Evolutionary conservation across 2,888 invertebrate species (phyloP), one percentile per base, ranked within the genome.

Genomic region (Cremastinae sp.): DNA sequence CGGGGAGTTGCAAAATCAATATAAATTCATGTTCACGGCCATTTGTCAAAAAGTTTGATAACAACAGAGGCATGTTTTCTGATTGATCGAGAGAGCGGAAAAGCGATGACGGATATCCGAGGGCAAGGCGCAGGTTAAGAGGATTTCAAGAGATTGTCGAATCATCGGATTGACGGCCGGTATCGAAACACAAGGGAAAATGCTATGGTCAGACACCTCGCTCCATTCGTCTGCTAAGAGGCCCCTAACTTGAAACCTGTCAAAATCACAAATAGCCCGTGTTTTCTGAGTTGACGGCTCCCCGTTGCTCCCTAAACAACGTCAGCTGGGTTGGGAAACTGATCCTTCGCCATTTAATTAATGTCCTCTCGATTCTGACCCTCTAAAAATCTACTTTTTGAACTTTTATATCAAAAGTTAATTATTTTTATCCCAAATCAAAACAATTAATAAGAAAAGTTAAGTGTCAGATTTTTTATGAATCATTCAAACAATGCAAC

Each of bases 211-310:
- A 76, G 79, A 80, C 53, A 61, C 47, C 61, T 43, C 66, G 64
- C 59, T 51, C 74, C 75, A 79, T 83, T 78, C 79, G 75, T 81
- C 81, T 81, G 68, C 66, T 58, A 73, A 22, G 28, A 58, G 69
- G 41, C 28, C 18, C 39, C 41, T 49, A 22, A 58, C 12, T 49
- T 35, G 43, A 16, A 49, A 51, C 43, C 78, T 78, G 81, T 79
- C 83, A 79, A 41, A 72, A 39, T 53, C 81, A 78, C 66, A 47
- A 51, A 58, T 55, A 37, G 37, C 20, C 59, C 53, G 41, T 41
- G 56, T 72, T 74, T 66, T 45, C 59, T n/a, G 39, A 47, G 12
- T 16, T 47, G 53, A 58, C 59, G 35, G 9, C 56, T 69, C 61
- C 9, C 59, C 45, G 45, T 49, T 41, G 18, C 18, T 12, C 10